Conservation (phyloP, 2,888 invertebrate species). For the Meghimatium bilineatum region DNA sequence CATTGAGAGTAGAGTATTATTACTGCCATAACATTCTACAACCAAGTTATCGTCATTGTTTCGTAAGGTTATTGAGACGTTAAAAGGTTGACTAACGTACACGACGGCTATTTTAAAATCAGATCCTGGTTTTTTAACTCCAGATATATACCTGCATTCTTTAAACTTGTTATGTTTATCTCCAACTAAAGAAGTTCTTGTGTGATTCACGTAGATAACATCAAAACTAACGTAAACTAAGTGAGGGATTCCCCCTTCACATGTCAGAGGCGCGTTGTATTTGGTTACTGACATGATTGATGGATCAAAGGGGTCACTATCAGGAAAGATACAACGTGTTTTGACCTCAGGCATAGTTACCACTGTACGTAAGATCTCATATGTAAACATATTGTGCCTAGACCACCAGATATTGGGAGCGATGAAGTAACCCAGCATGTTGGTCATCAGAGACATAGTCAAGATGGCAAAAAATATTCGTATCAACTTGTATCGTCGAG, state of each 20-base stretch:
- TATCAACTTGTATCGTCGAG: background rate
- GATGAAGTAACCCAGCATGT: background rate
- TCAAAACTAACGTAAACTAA: constrained; percentile 24
- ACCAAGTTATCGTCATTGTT: constrained; percentile 18
- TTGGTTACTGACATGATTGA: background rate
- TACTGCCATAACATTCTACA: constrained; percentile 26
- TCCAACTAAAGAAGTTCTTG: background rate
- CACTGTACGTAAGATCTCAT: background rate
- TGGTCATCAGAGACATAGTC: background rate
- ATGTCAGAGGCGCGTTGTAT: constrained; percentile 2
- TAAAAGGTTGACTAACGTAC: background rate
- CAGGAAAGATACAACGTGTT: constrained; percentile 9
- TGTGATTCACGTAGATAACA: background rate
- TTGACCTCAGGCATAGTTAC: background rate
- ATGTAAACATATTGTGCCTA: background rate
- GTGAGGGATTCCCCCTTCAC: background rate
- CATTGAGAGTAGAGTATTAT: background rate
- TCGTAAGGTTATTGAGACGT: background rate
- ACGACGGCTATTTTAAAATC: constrained; percentile 20
- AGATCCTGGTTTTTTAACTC: background rate
- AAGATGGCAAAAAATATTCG: background rate
- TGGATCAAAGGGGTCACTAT: constrained; percentile 32
- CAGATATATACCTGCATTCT: constrained; percentile 10
- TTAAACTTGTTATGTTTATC: background rate
- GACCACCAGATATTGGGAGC: background rate